phyloP scores from a whole-genome alignment of 2,113 vertebrate genomes.

The Microtus richardsoni region DNA sequence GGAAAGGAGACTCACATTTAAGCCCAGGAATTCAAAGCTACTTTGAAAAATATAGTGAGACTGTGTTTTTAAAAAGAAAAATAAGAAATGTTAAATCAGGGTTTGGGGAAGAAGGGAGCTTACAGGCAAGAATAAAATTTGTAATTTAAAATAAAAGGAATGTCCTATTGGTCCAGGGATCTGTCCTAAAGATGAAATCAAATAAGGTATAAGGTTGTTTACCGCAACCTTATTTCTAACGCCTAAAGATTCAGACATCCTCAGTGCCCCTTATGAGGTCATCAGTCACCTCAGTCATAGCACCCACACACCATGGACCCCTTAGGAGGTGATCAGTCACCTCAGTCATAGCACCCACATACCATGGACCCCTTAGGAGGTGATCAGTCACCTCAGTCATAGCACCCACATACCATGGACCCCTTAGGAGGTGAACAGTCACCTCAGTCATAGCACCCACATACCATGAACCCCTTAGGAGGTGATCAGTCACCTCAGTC shows the following conservation, averaged over 20 bases:
- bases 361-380: neutral
- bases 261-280: slow-evolving; percentile 4
- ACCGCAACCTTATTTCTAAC: neutral
- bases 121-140: neutral
- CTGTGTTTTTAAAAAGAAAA: neutral
- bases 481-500: neutral
- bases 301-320: neutral
- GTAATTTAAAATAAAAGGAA: neutral
- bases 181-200: slow-evolving; percentile 10
- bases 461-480: neutral
- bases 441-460: neutral
- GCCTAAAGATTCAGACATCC: slow-evolving; percentile 10
- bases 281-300: neutral
- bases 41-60: neutral
- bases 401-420: neutral
- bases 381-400: neutral
- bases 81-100: neutral
- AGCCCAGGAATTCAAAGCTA: neutral
- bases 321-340: neutral
- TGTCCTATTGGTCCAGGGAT: neutral
- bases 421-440: neutral
- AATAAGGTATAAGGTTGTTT: neutral
- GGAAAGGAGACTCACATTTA: neutral
- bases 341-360: neutral
- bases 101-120: neutral